phyloP scores from a whole-genome alignment of 2,797 vertebrate genomes.

The Lindbergichthys nudifrons region DNA sequence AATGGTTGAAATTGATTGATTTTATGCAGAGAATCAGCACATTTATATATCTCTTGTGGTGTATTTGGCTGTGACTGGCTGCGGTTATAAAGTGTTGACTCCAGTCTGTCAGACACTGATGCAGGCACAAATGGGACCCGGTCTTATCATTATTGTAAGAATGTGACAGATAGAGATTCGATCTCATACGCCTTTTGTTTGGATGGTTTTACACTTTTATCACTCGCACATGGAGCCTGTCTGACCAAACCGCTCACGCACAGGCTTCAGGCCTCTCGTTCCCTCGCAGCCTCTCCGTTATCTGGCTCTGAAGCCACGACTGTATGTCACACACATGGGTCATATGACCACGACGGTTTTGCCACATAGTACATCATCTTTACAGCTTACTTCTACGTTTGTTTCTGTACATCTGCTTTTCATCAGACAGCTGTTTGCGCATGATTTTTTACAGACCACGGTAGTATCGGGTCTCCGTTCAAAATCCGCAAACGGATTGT shows the following conservation, averaged over 20 bases:
- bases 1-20: background rate
- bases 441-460: slow-evolving; percentile 59
- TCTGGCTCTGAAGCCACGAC: slow-evolving; percentile 41
- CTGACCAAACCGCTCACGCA: slow-evolving; percentile 58
- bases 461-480: slow-evolving; percentile 57
- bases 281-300: slow-evolving; percentile 40
- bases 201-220: slow-evolving; percentile 72
- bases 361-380: slow-evolving; percentile 69
- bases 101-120: slow-evolving; percentile 45
- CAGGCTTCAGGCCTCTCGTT: slow-evolving; percentile 31
- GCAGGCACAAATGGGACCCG: slow-evolving; percentile 39
- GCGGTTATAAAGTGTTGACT: slow-evolving; percentile 17
- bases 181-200: slow-evolving; percentile 73
- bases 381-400: slow-evolving; percentile 58
- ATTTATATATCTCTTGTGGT: background rate
- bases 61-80: slow-evolving; percentile 13
- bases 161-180: slow-evolving; percentile 66
- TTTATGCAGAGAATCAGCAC: background rate
- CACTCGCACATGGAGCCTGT: slow-evolving; percentile 57
- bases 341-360: slow-evolving; percentile 46
- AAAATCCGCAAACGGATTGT: slow-evolving; percentile 55
- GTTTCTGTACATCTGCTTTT: slow-evolving; percentile 69
- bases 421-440: slow-evolving; percentile 56
- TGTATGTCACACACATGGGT: slow-evolving; percentile 46
- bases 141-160: slow-evolving; percentile 67